These are phyloP conservation scores for Lymantria dispar DNA, from an alignment of 2,888 invertebrate genomes.

Conservation along the genomic window DNA sequence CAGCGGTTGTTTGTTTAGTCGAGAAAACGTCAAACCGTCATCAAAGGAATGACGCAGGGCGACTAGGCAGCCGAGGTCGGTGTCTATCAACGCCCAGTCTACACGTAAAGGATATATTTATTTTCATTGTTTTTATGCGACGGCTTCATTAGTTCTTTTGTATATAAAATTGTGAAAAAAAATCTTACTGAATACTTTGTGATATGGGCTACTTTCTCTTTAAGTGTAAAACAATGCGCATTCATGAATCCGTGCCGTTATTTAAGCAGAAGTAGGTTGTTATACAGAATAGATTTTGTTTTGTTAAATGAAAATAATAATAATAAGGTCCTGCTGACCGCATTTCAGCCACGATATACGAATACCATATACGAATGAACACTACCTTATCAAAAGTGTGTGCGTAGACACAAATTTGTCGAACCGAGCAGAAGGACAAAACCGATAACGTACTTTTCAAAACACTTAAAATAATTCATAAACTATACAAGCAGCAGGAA, in stretches of 20 bases:
- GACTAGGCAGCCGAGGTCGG: slow-evolving; percentile 6
- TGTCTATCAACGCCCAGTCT: slow-evolving; percentile 13
- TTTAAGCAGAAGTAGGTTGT: slow-evolving; percentile 2
- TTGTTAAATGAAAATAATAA: too few species aligned
- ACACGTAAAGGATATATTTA: slow-evolving; percentile 15
- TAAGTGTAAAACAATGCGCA: slow-evolving; percentile 16
- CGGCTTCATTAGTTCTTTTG: slow-evolving; percentile 16
- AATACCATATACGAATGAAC: too few species aligned
- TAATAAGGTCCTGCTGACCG: too few species aligned
- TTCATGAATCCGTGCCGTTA: slow-evolving; percentile 11
- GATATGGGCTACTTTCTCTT: slow-evolving; percentile 27
- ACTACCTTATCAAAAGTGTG: too few species aligned
- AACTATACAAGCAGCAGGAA: too few species aligned
- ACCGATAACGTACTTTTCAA: too few species aligned
- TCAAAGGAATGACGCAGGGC: slow-evolving; percentile 19
- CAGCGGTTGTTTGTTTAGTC: slow-evolving; percentile 23
- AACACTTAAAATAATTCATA: too few species aligned
- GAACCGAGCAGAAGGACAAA: too few species aligned
- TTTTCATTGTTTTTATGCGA: slow-evolving; percentile 20
- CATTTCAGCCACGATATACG: too few species aligned
- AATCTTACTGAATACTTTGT: slow-evolving; percentile 17
- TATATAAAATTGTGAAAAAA: slow-evolving; percentile 15
- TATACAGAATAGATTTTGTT: not conserved
- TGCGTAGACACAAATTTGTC: too few species aligned
- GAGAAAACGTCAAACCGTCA: slow-evolving; percentile 32